Evolutionary conservation across 2,113 vertebrate genomes (phyloP), one percentile per base, ranked within the genome.

Genomic region (Notiomystis cincta): DNA sequence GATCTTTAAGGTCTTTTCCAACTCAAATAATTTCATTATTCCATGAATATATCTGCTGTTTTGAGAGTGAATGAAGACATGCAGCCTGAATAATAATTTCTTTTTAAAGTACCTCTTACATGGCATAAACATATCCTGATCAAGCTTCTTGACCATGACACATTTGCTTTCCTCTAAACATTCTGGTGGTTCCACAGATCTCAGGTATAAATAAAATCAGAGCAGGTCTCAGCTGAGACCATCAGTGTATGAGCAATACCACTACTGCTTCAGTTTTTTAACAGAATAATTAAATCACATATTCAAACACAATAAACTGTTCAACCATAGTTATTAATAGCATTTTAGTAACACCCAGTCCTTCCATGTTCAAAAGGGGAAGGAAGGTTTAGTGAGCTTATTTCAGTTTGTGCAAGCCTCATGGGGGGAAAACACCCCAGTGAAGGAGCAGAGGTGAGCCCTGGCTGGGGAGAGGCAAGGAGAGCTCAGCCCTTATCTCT

Each of bases 41-140:
- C 35, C 7, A 10, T 22, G 10, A 61, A 56, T 21, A 4, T 3
- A 56, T 22, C 3, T 19, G 23, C 4, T 21, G 6, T 30, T 77
- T 50, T 6, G 7, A 73, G 50, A 70, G 12, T 15, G n/a, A 91
- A 58, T 20, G 15, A 82, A 88, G 40, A 83, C 24, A 27, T 0
- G 20, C 6, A 82, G 33, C 15, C 37, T 27, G 8, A 40, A 13
- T 31, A 67, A 79, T 6, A 9, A 33, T 16, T 89, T 80, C 20
- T 77, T 33, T 65, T 56, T 13, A 75, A 75, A 40, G 9, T 22
- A 56, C 5, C 8, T 69, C 24, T 86, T 48, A 31, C 8, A 38
- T 0, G 0, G 6, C 38, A 10, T 19, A 61, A 81, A 33, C 4
- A 10, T 37, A 31, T 44, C 27, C 35, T 27, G 31, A 72, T 72